Base-by-base conservation (phyloP, 2,888 invertebrate species). In the Lapara coniferarum region DNA sequence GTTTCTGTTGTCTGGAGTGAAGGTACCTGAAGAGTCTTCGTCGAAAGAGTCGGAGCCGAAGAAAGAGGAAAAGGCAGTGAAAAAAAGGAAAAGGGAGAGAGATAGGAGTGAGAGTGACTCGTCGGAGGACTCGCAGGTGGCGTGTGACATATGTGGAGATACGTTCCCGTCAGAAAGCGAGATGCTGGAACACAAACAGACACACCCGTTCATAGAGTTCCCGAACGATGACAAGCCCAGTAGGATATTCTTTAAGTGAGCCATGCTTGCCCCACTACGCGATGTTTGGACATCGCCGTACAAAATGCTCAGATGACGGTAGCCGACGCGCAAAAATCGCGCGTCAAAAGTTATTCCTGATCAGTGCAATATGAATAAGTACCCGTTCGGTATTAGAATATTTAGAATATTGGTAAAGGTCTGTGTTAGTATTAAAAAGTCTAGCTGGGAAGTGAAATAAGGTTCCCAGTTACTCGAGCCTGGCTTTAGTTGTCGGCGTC, bases 151-250 rank as follows among this genome's bases (percentile, higher is more conserved):
- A 44, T 94, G 94, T 66, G 91, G 91, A 16, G 90, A 91, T n/a
- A 85, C 77, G 66, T 94, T 93, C 72, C 66, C 81, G 0, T 86
- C 81, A 72, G 89, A 91, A 71, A 77, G 75, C 67, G 79, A 80
- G 51, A 94, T 94, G 94, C 75, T 87, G 55, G 87, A 88, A 75
- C 94, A 94, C 70, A 92, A 94, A 80, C 85, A 88, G 66, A 91
- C 89, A 0, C 94, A 94, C 70, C 94, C 94, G 0, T 94, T 94
- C 71, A 93, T 94, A 66, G 92, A 92, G 73, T 92, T 94, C 67
- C 90, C 93, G 1, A 92, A 91, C 69, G 94, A 93, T 30, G 93
- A 93, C 77, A 91, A 85, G 30, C 92, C 93, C 0, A 91, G 89
- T 81, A 89, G 92, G 73, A 94, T 94, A 91, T 69, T 69, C 52